Evolutionary conservation across 2,888 invertebrate genomes (phyloP).

Genomic region (Trilocha varians): DNA sequence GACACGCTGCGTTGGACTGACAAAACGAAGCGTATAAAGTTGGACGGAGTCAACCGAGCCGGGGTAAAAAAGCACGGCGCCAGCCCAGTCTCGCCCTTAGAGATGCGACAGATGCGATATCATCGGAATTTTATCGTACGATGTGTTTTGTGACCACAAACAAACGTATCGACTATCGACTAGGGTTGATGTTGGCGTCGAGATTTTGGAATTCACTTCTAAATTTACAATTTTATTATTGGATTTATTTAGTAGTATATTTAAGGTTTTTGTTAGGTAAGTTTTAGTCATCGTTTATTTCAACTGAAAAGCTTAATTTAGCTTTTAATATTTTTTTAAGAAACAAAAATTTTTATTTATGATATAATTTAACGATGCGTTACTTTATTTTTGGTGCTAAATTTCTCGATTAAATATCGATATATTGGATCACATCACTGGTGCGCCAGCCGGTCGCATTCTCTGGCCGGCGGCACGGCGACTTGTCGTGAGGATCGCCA

Average conservation of each 20-base stretch:
- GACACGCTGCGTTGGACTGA: slow-evolving; percentile 48
- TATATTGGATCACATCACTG: slow-evolving; percentile 41
- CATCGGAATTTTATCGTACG: slow-evolving; percentile 41
- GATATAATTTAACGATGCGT: background rate
- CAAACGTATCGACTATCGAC: too few relatives aligned
- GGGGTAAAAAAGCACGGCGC: slow-evolving; percentile 71
- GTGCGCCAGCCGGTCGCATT: slow-evolving; percentile 67
- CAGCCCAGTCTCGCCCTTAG: slow-evolving; percentile 68
- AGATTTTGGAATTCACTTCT: too few relatives aligned
- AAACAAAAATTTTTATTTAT: slow-evolving; percentile 9
- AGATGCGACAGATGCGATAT: slow-evolving; percentile 41
- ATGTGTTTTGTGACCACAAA: slow-evolving; percentile 3
- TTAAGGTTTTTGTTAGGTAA: too few relatives aligned
- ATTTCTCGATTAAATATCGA: slow-evolving; percentile 10
- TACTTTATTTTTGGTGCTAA: background rate
- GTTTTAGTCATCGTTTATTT: too few relatives aligned
- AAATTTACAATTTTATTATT: too few relatives aligned
- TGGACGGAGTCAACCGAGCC: slow-evolving; percentile 40
- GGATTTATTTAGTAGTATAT: too few relatives aligned
- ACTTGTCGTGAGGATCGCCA: slow-evolving; percentile 51
- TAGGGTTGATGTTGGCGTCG: too few relatives aligned
- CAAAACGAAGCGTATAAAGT: slow-evolving; percentile 39
- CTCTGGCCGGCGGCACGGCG: slow-evolving; percentile 51
- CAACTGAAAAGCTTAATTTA: too few relatives aligned
- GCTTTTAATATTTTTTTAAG: too few relatives aligned